Percentiles rank a stretch among this genome's conserved stretches.
Conservation (phyloP, 2,888 invertebrate species). For the Torymus texanus region DNA sequence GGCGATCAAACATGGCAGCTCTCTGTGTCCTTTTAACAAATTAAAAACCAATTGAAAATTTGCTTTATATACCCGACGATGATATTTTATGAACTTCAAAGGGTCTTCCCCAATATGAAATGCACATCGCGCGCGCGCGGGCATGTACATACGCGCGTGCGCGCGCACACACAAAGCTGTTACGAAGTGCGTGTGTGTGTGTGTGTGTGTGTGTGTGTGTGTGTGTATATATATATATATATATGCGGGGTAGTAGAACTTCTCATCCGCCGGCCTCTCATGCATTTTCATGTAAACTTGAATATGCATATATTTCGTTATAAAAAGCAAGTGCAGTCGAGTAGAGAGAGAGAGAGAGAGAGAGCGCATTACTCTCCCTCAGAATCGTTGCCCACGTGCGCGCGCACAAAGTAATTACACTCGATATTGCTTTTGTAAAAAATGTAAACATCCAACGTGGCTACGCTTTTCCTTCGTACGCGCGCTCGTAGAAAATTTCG, state of each 20-base stretch:
- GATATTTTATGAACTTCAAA: not conserved
- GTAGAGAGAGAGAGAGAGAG: constrained; percentile 3
- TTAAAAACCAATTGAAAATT: not conserved
- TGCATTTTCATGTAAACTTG: constrained; percentile 43
- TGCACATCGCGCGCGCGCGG: too few relatives aligned
- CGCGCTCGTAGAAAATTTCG: too few relatives aligned
- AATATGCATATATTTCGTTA: constrained; percentile 42
- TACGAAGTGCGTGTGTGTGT: too few relatives aligned
- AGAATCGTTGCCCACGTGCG: not conserved
- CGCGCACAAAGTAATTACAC: not conserved
- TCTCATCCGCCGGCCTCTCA: not conserved
- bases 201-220: too few relatives aligned
- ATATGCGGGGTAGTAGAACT: not conserved
- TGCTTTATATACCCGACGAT: not conserved
- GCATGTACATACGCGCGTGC: too few relatives aligned
- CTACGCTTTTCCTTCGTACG: too few relatives aligned
- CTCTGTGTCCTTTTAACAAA: constrained; percentile 2
- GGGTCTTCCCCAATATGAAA: not conserved
- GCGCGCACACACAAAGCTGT: too few relatives aligned
- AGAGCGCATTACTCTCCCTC: not conserved
- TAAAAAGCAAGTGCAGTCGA: not conserved
- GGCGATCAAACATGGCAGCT: not conserved
- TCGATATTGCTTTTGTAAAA: constrained; percentile 15
- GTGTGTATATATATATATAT: too few relatives aligned
- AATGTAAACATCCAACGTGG: not conserved